Base-by-base conservation (phyloP, 2,797 vertebrate genomes). In the Periophthalmus magnuspinnatus region DNA sequence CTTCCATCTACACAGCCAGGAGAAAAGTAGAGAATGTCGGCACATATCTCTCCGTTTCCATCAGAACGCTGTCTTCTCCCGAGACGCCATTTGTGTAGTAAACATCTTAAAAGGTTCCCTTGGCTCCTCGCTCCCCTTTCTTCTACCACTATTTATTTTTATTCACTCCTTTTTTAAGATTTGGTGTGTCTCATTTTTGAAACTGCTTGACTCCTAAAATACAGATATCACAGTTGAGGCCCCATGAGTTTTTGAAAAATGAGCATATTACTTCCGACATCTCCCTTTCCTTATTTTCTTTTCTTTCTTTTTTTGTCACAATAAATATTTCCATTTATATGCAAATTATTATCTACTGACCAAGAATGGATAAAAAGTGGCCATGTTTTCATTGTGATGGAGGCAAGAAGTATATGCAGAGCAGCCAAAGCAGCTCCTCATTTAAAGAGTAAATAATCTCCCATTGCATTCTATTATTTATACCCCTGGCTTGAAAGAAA, bases 251-350 rank as follows among this genome's bases (percentile, higher is more conserved):
- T 88, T 91, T 89, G 89, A 92, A 91, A 93, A 93, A 93, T 89
- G 88, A 93, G 88, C 90, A 90, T 85, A 91, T 91, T 91, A 90
- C 88, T 89, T 87, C 88, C 84, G 77, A 88, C 89, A 91, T 91
- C 88, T 90, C 75, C 82, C 81, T 83, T 89, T 86, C 71, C 70
- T 79, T 76, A 69, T 80, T 74, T 36, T 60, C 58, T 60, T 60
- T 59, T 34, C 32, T 70, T 52, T 50, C 67, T 69, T 81, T 88
- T 83, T 89, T 86, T 89, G 86, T 92, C 86, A 91, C 88, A 93
- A 93, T 93, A 94, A 94, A 94, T 91, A 94, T 94, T 94, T 91
- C 92, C 91, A 94, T 94, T 94, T 94, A 93, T 93, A 94, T 94
- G 93, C 91, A 93, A 94, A 94, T 94, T 89, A 93, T 92, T 91